Conservation (phyloP, 1,140 invertebrate species). For the Aleiodes sp. region DNA sequence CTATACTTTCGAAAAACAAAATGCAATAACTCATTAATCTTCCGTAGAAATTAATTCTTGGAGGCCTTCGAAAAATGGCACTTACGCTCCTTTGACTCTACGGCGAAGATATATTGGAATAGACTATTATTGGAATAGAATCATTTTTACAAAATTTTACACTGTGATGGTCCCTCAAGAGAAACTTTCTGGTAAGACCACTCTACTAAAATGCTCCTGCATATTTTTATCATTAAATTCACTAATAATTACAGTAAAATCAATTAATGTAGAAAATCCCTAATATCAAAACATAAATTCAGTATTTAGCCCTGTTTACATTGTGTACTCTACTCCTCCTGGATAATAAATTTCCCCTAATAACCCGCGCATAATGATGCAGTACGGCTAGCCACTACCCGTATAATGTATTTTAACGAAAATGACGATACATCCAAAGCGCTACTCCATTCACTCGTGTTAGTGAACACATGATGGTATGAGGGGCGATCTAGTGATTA, state of each 20-base stretch:
- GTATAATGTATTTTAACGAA: neutral
- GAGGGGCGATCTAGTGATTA: neutral
- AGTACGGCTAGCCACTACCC: neutral
- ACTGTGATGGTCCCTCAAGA: too few species aligned
- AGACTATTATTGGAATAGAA: too few species aligned
- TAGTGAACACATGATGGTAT: neutral
- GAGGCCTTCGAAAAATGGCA: too few species aligned
- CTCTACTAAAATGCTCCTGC: too few species aligned
- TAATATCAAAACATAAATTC: slow-evolving; percentile 2
- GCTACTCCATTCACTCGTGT: neutral
- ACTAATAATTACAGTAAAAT: neutral
- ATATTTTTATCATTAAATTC: neutral
- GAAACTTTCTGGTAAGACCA: too few species aligned
- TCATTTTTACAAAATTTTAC: too few species aligned
- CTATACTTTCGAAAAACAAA: too few species aligned
- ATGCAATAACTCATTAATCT: too few species aligned
- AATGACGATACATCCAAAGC: neutral
- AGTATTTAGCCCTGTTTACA: neutral
- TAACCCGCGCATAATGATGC: neutral
- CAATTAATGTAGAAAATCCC: slow-evolving; percentile 4
- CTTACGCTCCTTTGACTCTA: too few species aligned
- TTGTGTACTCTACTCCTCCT: neutral
- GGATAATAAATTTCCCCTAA: slow-evolving; percentile 4
- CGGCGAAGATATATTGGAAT: too few species aligned
- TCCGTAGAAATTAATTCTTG: too few species aligned